Evolutionary conservation across 2,888 invertebrate genomes (phyloP).

Genomic region (Amorpha juglandis): DNA sequence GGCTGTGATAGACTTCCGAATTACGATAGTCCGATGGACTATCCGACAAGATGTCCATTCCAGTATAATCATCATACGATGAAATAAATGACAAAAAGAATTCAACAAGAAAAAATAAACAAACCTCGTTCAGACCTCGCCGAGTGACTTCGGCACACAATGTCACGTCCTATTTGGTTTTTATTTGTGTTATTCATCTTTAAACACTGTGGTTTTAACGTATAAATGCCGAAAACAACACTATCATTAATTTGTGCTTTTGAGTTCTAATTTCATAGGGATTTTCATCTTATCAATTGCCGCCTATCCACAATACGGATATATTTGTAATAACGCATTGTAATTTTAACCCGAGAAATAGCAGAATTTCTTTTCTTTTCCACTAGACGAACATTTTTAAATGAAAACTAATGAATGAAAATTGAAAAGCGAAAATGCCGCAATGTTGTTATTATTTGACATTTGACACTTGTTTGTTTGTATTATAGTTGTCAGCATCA

Average conservation of each 20-base stretch:
- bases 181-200: slow-evolving; percentile 49
- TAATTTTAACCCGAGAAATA: slow-evolving; percentile 1
- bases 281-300: slow-evolving; percentile 12
- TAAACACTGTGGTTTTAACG: background rate
- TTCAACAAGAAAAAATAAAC: slow-evolving; percentile 11
- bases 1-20: too few species aligned
- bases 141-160: slow-evolving; percentile 48
- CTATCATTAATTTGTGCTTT: background rate
- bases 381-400: slow-evolving; percentile 22
- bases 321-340: slow-evolving; percentile 8
- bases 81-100: background rate
- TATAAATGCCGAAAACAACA: slow-evolving; percentile 11
- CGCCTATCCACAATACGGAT: slow-evolving; percentile 7
- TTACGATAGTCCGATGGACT: too few species aligned
- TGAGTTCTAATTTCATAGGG: background rate
- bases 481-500: too few species aligned
- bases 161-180: slow-evolving; percentile 46
- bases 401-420: slow-evolving; percentile 32
- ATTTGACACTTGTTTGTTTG: too few species aligned
- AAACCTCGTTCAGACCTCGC: slow-evolving; percentile 51
- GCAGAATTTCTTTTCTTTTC: slow-evolving; percentile 23
- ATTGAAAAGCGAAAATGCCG: slow-evolving; percentile 61
- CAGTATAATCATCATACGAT: too few species aligned
- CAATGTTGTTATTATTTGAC: slow-evolving; percentile 67
- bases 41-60: too few species aligned